phyloP scores from a whole-genome alignment of 2,797 vertebrate genomes.

The Paguma larvata region DNA sequence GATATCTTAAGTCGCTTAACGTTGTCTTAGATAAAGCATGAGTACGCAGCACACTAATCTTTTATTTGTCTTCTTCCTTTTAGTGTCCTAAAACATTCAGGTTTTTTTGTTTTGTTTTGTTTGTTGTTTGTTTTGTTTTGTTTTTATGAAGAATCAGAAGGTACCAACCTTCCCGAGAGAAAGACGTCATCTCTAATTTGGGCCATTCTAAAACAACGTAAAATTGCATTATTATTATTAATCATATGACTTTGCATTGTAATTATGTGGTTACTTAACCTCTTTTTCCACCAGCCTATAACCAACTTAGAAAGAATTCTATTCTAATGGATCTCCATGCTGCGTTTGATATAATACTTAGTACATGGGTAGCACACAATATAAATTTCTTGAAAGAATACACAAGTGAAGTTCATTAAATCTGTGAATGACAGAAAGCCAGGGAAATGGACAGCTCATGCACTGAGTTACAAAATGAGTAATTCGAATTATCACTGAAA shows the following conservation, averaged over 20 bases:
- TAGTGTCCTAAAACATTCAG: background rate
- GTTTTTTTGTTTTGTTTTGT: too few species aligned
- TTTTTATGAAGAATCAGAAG: background rate
- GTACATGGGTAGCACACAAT: background rate
- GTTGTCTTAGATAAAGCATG: background rate
- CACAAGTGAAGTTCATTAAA: background rate
- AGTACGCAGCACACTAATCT: background rate
- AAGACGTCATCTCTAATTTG: background rate
- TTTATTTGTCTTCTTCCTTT: background rate
- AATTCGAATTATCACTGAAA: conserved; percentile 4
- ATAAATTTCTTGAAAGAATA: background rate
- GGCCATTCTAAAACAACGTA: background rate
- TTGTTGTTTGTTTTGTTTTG: background rate
- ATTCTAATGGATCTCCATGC: background rate
- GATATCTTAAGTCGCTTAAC: background rate
- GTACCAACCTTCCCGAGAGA: background rate
- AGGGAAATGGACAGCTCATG: background rate
- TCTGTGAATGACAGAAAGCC: background rate
- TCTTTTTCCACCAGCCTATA: background rate
- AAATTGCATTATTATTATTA: background rate
- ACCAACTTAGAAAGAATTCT: background rate
- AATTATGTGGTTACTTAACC: background rate
- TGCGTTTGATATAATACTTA: background rate
- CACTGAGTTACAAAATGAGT: background rate
- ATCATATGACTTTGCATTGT: background rate